These are phyloP conservation scores for Tipula vernalis DNA, from an alignment of 2,888 invertebrate species.

Conservation along the genomic window DNA sequence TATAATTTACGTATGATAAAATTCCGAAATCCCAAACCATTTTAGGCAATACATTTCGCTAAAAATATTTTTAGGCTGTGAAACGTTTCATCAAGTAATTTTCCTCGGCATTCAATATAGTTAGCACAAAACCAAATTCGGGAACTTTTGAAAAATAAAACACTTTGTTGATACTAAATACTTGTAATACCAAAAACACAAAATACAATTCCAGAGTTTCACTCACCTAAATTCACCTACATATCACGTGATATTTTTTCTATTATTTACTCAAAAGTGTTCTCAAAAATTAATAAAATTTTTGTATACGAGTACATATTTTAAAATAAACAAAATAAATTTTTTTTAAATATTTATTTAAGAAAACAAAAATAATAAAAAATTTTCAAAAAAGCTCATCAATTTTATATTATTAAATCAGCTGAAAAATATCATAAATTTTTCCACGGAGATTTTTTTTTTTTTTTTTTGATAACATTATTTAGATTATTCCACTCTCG, in stretches of 20 bases:
- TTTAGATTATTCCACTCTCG: background rate
- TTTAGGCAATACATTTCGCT: too few relatives aligned
- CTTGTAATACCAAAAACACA: too few relatives aligned
- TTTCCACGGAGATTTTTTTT: slow-evolving; percentile 37
- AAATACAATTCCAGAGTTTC: too few relatives aligned
- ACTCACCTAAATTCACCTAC: background rate
- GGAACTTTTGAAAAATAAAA: too few relatives aligned
- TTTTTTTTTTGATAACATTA: slow-evolving; percentile 12
- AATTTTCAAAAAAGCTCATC: background rate
- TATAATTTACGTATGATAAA: too few relatives aligned
- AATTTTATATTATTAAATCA: slow-evolving; percentile 27
- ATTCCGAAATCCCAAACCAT: too few relatives aligned
- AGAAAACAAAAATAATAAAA: background rate
- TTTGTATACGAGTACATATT: too few relatives aligned
- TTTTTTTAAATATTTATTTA: background rate
- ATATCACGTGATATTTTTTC: background rate
- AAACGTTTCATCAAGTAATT: too few relatives aligned
- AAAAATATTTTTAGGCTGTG: too few relatives aligned
- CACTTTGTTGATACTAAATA: too few relatives aligned
- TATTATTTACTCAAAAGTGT: background rate
- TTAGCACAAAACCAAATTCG: too few relatives aligned
- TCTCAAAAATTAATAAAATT: background rate
- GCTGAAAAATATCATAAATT: slow-evolving; percentile 36
- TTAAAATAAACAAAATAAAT: background rate
- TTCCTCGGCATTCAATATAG: too few relatives aligned